phyloP scores from a whole-genome alignment of 1,140 invertebrate species.

The Orussus abietinus region DNA sequence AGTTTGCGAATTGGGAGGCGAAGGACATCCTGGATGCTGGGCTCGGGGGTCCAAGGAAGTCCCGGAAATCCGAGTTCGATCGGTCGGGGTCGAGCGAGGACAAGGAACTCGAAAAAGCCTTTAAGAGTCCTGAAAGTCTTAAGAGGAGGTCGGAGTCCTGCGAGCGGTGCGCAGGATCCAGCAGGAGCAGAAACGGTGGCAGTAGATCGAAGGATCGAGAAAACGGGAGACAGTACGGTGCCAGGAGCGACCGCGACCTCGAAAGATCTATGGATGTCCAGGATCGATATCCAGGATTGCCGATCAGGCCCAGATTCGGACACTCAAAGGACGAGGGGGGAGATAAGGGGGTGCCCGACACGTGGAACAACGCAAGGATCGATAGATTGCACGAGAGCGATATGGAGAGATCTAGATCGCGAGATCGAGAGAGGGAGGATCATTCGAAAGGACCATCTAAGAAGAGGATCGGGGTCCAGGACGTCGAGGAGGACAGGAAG shows the following conservation, averaged over 20 bases:
- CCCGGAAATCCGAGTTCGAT: constrained; percentile 2
- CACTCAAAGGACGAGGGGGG: constrained; percentile 4
- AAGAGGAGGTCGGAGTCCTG: constrained; percentile 15
- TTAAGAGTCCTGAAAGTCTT: constrained; percentile 20
- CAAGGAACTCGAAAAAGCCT: constrained; percentile 12
- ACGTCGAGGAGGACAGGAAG: too few species aligned
- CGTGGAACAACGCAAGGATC: background rate
- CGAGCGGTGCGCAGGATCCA: constrained; percentile 19
- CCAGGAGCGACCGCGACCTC: constrained; percentile 9
- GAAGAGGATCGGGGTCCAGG: too few species aligned
- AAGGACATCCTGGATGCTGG: constrained; percentile 25
- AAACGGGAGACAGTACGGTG: constrained; percentile 12
- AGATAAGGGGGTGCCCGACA: background rate
- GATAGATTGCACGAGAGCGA: too few species aligned
- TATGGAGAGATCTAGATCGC: too few species aligned
- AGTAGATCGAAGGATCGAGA: too few species aligned
- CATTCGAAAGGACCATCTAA: too few species aligned
- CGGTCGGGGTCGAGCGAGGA: constrained; percentile 15
- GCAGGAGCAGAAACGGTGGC: too few species aligned
- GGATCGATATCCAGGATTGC: constrained; percentile 10
- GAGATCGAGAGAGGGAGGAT: too few species aligned
- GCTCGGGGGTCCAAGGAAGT: constrained; percentile 4
- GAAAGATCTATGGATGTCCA: constrained; percentile 12
- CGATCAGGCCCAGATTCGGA: background rate
- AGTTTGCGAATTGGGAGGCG: constrained; percentile 34